Evolutionary conservation across 2,888 invertebrate species (phyloP), one percentile per base, ranked within the genome.

Genomic region (Odontomyia ornata): DNA sequence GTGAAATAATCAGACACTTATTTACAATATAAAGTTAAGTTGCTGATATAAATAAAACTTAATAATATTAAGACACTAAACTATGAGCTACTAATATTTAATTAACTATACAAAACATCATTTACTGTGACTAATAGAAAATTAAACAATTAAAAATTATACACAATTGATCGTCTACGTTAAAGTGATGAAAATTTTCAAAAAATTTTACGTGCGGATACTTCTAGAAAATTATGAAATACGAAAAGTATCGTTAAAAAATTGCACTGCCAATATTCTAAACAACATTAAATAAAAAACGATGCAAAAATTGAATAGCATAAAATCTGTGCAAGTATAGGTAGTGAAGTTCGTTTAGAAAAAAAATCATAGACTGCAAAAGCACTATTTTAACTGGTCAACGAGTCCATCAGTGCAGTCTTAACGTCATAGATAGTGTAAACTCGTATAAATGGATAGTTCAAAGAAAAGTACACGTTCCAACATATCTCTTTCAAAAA

Each of bases 201-300:
- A 23, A 67, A 2, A 27, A 27, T 23, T 46, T 43, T 46, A 1
- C 9, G 36, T 47, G 25, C 27, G 11, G 52, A 71, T 0, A 18
- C 46, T n/a, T 71, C 15, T 43, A 18, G 47, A 13, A 2, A 4
- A 27, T 47, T 27, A n/a, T 11, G 13, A 43, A 21, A 43, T 5
- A 18, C 46, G 43, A 67, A 30, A 23, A 43, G 36, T 36, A 36
- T 36, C 5, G 36, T n/a, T n/a, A n/a, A n/a, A n/a, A 9, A 36
- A 71, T 13, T 71, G 71, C 71, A 71, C 71, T 71, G 71, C 71
- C 71, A 71, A 71, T 52, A 47, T 71, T 47, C 46, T 47, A 52
- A 52, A 71, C 15, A 52, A 43, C n/a, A 52, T 2, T 15, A 4
- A 52, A 52, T 15, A 52, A 4, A 36, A 36, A 36, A 36, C 3